phyloP scores from a whole-genome alignment of 1,140 invertebrate species.

The Augochlora pura region DNA sequence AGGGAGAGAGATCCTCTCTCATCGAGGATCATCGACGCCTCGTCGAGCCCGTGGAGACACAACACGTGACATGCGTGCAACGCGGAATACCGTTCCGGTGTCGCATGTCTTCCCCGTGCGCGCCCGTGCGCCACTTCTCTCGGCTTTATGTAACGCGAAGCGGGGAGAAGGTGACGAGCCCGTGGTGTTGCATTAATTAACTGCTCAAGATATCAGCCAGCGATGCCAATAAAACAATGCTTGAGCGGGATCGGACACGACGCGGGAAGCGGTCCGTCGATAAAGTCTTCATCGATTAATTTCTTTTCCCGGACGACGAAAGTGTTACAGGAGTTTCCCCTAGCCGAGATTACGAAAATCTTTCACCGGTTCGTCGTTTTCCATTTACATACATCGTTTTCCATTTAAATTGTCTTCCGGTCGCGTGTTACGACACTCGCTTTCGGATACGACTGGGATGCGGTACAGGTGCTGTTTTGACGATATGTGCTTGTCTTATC shows the following conservation, averaged over 20 bases:
- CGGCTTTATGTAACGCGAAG: constrained; percentile 35
- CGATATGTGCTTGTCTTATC: too few relatives aligned
- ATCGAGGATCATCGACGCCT: constrained; percentile 10
- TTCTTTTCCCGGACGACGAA: neutral
- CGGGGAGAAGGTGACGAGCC: constrained; percentile 52
- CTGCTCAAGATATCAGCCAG: too few relatives aligned
- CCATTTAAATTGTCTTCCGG: neutral
- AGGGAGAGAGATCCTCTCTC: neutral
- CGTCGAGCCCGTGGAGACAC: neutral
- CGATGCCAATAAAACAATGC: neutral
- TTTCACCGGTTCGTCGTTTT: too few relatives aligned
- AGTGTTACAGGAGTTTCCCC: neutral
- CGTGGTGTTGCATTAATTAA: constrained; percentile 36
- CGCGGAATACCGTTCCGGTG: constrained; percentile 7
- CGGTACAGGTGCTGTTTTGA: too few relatives aligned
- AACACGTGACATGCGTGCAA: constrained; percentile 15
- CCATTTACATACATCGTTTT: constrained; percentile 25
- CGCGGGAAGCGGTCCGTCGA: neutral
- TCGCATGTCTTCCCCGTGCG: neutral
- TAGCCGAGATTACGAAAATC: constrained; percentile 15
- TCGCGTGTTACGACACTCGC: too few relatives aligned
- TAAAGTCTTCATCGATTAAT: neutral
- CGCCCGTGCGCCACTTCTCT: neutral
- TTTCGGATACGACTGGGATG: too few relatives aligned
- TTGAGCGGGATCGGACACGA: neutral